Evolutionary conservation across 2,888 invertebrate species (phyloP), one percentile per base, ranked within the genome.

Genomic region (Ophion slaviceki): DNA sequence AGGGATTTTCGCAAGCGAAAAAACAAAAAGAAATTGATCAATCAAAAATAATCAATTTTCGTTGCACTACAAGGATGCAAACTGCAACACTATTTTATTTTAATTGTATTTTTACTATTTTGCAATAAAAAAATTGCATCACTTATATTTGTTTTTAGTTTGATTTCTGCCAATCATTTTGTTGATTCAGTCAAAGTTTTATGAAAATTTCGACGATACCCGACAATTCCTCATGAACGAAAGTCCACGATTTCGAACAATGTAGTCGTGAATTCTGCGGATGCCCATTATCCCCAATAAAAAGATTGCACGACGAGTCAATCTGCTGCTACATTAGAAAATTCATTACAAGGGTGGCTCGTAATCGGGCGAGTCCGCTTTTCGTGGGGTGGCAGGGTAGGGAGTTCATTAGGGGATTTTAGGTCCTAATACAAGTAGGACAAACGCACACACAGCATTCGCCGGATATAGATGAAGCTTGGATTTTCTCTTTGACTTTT

Each of bases 401-500:
- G 28, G 36, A 68, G 66, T 68, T 80, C 66, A 74, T 74, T 61
- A 75, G n/a, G 57, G 47, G 45, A 66, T 68, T 80, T 68, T 68
- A 47, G 11, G 53, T 36, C 47, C 32, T 28, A 40, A 8, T 20
- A 64, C n/a, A 57, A 77, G 70, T 71, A 59, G 77, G 40, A 61
- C 59, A 40, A 59, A 78, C 45, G 20, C 47, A 53, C 53, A 61
- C 32, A 59, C 61, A 57, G 53, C 20, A 61, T 57, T 8, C 11
- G 59, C 24, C 71, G 64, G 17, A 53, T 53, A 80, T 71, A 40
- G 79, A 53, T 57, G 32, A 36, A 32, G 61, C 62, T 78, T 47
- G 71, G 47, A 82, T 72, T 61, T 67, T 68, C n/a, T 61, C 82
- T 59, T 53, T 32, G 78, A 74, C 61, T 74, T 71, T 64, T 20